phyloP scores from a whole-genome alignment of 2,113 vertebrate species.

The Leptobrachium ailaonicum region DNA sequence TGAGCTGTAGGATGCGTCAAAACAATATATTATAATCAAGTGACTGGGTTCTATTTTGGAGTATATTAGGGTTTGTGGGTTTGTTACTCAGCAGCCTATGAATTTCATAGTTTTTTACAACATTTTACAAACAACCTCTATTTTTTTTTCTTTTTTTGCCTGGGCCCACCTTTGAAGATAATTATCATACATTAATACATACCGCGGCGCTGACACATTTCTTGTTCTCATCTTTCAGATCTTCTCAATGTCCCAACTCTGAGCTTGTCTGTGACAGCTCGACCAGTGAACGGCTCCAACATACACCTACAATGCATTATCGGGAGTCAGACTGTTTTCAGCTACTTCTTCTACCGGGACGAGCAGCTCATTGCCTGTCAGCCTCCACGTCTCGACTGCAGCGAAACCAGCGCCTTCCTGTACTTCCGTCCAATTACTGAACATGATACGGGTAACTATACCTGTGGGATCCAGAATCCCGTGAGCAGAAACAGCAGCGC shows the following conservation, averaged over 20 bases:
- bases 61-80: too few relatives aligned
- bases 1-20: too few relatives aligned
- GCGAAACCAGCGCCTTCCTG: neutral
- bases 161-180: too few relatives aligned
- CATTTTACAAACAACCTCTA: too few relatives aligned
- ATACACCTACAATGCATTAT: neutral
- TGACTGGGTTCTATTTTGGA: too few relatives aligned
- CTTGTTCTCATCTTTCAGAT: neutral
- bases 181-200: too few relatives aligned
- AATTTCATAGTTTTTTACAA: too few relatives aligned
- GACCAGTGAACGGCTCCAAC: neutral
- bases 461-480: neutral
- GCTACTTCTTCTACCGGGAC: neutral
- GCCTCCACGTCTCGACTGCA: neutral
- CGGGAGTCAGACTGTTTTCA: neutral
- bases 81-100: too few relatives aligned
- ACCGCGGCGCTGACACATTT: neutral
- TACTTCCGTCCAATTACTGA: neutral
- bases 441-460: slow-evolving; percentile 16
- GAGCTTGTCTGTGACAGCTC: neutral
- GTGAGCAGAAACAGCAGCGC: neutral
- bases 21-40: too few relatives aligned
- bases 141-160: too few relatives aligned
- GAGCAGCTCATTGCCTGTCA: neutral
- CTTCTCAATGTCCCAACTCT: neutral